Conservation (phyloP, 2,888 invertebrate genomes). For the Drosophila parthenogenetica region DNA sequence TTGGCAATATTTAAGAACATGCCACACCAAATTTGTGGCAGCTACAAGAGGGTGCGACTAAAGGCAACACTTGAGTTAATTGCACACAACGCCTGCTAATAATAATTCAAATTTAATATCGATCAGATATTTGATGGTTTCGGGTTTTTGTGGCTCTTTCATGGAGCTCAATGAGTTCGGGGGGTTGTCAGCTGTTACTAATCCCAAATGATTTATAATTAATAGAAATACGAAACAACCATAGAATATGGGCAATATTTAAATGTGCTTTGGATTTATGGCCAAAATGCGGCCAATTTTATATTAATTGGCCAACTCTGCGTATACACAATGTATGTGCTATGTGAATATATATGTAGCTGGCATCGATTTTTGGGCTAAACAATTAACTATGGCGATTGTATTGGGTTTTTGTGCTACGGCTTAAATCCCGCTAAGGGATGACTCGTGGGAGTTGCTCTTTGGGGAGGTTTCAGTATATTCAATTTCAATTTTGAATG, state of each 20-base stretch:
- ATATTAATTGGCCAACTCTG: conserved; percentile 56
- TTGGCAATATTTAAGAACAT: conserved; percentile 38
- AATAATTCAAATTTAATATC: conserved; percentile 60
- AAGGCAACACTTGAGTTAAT: conserved; percentile 48
- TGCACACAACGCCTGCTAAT: conserved; percentile 36
- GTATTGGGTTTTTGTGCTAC: conserved; percentile 3
- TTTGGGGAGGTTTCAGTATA: background rate
- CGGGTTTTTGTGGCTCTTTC: conserved; percentile 1
- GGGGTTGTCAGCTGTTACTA: conserved; percentile 28
- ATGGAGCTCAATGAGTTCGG: background rate
- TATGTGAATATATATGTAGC: conserved; percentile 1
- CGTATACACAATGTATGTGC: conserved; percentile 48
- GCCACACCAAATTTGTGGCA: conserved; percentile 27
- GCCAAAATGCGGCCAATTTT: conserved; percentile 50
- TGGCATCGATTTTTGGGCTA: conserved; percentile 18
- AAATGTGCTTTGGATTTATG: conserved; percentile 67
- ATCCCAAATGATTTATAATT: conserved; percentile 74
- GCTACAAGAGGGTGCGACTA: background rate
- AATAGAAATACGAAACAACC: conserved; percentile 45
- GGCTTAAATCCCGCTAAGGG: conserved; percentile 1
- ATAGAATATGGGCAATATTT: conserved; percentile 38
- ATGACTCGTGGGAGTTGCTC: background rate
- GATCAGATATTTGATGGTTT: conserved; percentile 17
- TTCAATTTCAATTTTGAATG: conserved; percentile 7
- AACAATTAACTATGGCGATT: conserved; percentile 20